Conservation (phyloP, 2,113 vertebrate genomes). For the Hepsetus odoe region DNA sequence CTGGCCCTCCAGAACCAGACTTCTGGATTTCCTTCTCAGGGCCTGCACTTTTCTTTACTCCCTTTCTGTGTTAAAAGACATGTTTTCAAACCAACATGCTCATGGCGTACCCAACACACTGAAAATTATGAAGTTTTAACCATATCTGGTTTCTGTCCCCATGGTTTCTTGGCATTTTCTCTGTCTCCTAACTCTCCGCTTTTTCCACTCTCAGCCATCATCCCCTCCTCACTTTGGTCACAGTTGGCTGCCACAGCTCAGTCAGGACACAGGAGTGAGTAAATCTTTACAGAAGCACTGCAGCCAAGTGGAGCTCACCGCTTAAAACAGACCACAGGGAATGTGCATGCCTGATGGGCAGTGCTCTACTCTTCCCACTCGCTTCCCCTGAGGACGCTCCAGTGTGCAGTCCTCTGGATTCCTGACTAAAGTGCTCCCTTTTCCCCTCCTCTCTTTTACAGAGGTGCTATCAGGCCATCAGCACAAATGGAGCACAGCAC, state of each 20-base stretch:
- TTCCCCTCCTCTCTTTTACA: conserved; percentile 32
- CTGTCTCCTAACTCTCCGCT: neutral
- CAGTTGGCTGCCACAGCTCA: conserved; percentile 26
- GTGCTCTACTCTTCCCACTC: conserved; percentile 6
- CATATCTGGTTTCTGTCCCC: conserved; percentile 31
- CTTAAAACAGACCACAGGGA: conserved; percentile 28
- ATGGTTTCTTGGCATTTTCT: conserved; percentile 12
- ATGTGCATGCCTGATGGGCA: conserved; percentile 21
- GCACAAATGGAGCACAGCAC: conserved; percentile 42
- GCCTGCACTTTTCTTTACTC: conserved; percentile 56
- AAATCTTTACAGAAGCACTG: neutral
- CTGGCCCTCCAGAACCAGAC: neutral
- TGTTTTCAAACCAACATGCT: conserved; percentile 25
- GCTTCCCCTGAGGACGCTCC: conserved; percentile 9
- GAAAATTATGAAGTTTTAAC: conserved; percentile 25
- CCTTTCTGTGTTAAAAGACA: conserved; percentile 47
- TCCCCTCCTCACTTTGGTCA: conserved; percentile 24
- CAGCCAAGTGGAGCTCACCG: neutral
- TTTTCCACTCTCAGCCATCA: conserved; percentile 28
- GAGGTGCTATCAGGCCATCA: conserved; percentile 32
- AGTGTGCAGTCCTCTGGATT: conserved; percentile 36
- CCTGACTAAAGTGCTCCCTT: conserved; percentile 15
- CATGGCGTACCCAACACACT: neutral
- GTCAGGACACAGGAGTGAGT: conserved; percentile 1
- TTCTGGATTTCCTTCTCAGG: conserved; percentile 59